Evolutionary conservation across 2,888 invertebrate genomes (phyloP).

Genomic region (Lissonota sp.): DNA sequence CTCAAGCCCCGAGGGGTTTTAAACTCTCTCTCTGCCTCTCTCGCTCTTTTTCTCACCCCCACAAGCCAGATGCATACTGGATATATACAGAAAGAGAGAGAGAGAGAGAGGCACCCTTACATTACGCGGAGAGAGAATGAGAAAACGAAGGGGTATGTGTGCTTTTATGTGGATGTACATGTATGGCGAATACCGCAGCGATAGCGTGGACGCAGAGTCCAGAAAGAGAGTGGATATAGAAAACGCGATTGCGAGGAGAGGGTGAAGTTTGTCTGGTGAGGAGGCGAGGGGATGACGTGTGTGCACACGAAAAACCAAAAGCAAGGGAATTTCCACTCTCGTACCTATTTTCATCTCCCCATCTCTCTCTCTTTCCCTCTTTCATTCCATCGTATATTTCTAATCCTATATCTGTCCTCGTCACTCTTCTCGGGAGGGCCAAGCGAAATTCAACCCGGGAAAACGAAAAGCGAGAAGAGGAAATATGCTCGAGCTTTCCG

Average conservation of each 20-base stretch:
- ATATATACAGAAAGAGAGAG: background rate
- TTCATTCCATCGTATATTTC: conserved; percentile 23
- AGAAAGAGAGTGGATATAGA: conserved; percentile 20
- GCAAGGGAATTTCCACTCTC: conserved; percentile 72
- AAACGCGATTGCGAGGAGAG: conserved; percentile 9
- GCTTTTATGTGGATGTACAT: conserved; percentile 2
- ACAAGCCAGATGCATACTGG: conserved; percentile 50
- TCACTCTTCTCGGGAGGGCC: conserved; percentile 32
- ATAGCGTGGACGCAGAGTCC: conserved; percentile 33
- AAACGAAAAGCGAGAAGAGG: conserved; percentile 39
- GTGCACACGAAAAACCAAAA: conserved; percentile 79
- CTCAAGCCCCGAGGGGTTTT: conserved; percentile 83
- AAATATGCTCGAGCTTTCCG: conserved; percentile 37
- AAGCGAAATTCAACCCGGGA: conserved; percentile 1
- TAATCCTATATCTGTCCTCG: conserved; percentile 31
- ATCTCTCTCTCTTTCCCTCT: conserved; percentile 26
- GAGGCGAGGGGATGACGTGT: conserved; percentile 71
- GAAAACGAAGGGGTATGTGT: conserved; percentile 43
- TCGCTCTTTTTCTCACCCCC: conserved; percentile 40
- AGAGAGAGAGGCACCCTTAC: conserved; percentile 79
- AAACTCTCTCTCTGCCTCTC: conserved; percentile 80
- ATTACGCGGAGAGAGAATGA: conserved; percentile 74
- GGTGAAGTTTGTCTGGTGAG: conserved; percentile 42
- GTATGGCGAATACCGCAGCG: conserved; percentile 6
- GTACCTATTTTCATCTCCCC: conserved; percentile 38